phyloP scores from a whole-genome alignment of 2,888 invertebrate genomes.

The Petrophora chlorosata region DNA sequence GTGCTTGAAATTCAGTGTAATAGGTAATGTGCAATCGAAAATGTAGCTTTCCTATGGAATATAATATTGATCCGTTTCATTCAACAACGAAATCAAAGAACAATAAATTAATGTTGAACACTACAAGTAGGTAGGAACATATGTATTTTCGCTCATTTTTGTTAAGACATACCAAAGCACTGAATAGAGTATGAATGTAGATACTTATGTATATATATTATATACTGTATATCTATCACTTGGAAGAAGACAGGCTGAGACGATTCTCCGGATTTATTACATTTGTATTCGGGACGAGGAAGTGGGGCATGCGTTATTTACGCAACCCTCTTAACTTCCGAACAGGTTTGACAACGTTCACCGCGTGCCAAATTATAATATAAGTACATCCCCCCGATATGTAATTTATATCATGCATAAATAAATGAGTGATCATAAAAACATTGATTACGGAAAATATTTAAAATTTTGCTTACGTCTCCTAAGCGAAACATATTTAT shows the following conservation, averaged over 20 bases:
- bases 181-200: too few relatives aligned
- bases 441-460: conserved; percentile 12
- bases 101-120: too few relatives aligned
- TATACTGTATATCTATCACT: conserved; percentile 48
- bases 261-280: conserved; percentile 56
- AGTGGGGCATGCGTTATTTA: conserved; percentile 56
- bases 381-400: conserved; percentile 14
- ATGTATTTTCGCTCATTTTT: too few relatives aligned
- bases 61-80: too few relatives aligned
- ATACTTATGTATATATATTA: too few relatives aligned
- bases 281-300: conserved; percentile 58
- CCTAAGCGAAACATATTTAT: conserved; percentile 12
- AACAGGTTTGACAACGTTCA: conserved; percentile 43
- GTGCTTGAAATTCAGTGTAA: too few relatives aligned
- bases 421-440: conserved; percentile 7
- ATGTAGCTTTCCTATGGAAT: too few relatives aligned
- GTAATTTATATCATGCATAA: not conserved
- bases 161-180: too few relatives aligned
- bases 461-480: conserved; percentile 13
- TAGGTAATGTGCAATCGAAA: too few relatives aligned
- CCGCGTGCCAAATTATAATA: conserved; percentile 23
- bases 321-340: conserved; percentile 41
- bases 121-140: too few relatives aligned
- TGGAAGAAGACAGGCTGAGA: conserved; percentile 39
- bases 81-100: too few relatives aligned